Base-by-base conservation (phyloP, 2,113 vertebrate species). In the Otis tarda region DNA sequence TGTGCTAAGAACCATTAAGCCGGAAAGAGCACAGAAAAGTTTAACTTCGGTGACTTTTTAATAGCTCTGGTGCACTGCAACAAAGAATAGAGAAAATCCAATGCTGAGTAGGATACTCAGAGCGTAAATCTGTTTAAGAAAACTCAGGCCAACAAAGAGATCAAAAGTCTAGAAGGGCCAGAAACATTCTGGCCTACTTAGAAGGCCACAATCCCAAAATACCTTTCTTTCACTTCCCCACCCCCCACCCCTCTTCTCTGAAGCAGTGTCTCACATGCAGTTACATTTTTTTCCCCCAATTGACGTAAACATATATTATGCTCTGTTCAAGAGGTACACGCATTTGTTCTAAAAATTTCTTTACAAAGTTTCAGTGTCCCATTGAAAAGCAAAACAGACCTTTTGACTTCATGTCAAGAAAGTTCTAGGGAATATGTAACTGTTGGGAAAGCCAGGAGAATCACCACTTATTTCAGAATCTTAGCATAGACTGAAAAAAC, bases 81-180 rank as follows among this genome's bases (percentile, higher is more conserved):
- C 7, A 12, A 45, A 60, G 49, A 73, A 12, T 2, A 83, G 30
- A 59, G 31, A 47, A 74, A 91, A 67, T 53, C 15, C 43, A 80
- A 0, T 39, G 39, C 28, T 47, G n/a, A 89, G 41, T 17, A 22
- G 19, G 13, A 50, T 27, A 60, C 16, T 47, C 1, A 0, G 27
- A 47, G 5, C 3, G 3, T 6, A 5, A 33, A 57, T 47, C 47
- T 47, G 8, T 25, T 85, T 18, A 50, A 60, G 37, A 64, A 71
- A 73, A 60, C 19, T 73, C 33, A 61, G 60, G 28, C 24, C 55
- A 83, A 63, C 12, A 79, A 47, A 27, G 23, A 39, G 49, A 63
- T 61, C 14, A 83, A 47, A 45, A 83, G 27, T 14, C 35, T 73
- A 23, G 31, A 74, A 67, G 39, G 13, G 39, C 19, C 64, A 73